Evolutionary conservation across 1,140 invertebrate genomes (phyloP).

Genomic region (Atta texana): DNA sequence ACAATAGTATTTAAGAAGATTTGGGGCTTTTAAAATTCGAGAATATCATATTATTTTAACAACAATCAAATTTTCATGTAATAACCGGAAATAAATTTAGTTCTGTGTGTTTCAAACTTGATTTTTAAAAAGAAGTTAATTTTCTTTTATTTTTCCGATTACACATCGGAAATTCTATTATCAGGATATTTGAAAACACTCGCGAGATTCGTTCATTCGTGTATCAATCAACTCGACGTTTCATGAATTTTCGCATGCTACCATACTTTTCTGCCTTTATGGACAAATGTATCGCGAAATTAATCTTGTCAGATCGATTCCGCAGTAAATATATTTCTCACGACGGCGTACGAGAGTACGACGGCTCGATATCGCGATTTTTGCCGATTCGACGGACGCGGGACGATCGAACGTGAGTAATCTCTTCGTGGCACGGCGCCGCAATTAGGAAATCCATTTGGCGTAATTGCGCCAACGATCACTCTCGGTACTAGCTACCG

Average conservation of each 20-base stretch:
- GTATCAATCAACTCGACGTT: slow-evolving; percentile 20
- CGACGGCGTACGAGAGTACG: neutral
- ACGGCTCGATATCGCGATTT: slow-evolving; percentile 68
- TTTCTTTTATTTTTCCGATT: neutral
- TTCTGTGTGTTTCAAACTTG: neutral
- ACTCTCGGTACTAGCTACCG: slow-evolving; percentile 77
- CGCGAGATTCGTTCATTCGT: neutral
- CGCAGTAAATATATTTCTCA: slow-evolving; percentile 49
- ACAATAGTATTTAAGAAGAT: neutral
- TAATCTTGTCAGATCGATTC: slow-evolving; percentile 45
- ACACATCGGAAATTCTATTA: neutral
- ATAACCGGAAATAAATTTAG: neutral
- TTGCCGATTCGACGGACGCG: slow-evolving; percentile 67
- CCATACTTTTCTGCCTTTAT: neutral
- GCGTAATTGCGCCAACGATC: slow-evolving; percentile 84
- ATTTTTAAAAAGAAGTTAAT: neutral
- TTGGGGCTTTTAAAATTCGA: neutral
- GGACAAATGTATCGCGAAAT: slow-evolving; percentile 32
- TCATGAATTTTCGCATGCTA: neutral
- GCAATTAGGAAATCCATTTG: slow-evolving; percentile 86
- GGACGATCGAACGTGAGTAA: slow-evolving; percentile 84
- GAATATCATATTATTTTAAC: neutral
- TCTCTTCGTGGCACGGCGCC: slow-evolving; percentile 77
- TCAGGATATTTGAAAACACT: neutral
- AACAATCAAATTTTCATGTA: neutral